phyloP scores from a whole-genome alignment of 2,113 vertebrate genomes.

The Polypterus senegalus region DNA sequence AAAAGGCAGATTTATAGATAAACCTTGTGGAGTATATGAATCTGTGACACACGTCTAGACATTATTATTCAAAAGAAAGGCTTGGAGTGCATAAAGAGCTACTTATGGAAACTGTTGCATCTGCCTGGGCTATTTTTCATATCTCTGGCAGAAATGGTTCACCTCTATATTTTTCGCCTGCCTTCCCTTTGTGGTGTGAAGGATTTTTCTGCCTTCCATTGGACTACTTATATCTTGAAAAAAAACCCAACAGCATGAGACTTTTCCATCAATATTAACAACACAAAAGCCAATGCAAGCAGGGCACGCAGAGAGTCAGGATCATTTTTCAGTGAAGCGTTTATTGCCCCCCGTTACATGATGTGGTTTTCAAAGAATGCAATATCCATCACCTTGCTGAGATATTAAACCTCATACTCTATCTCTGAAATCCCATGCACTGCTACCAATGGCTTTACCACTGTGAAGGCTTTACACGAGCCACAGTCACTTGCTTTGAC shows the following conservation, averaged over 20 bases:
- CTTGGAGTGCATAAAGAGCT: not conserved
- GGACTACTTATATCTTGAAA: conserved; percentile 7
- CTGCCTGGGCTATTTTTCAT: not conserved
- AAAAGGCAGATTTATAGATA: not conserved
- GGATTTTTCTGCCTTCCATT: conserved; percentile 3
- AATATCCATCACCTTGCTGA: conserved; percentile 28
- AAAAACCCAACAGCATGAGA: conserved; percentile 7
- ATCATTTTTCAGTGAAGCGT: conserved; percentile 29
- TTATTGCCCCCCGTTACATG: conserved; percentile 29
- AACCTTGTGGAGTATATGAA: not conserved
- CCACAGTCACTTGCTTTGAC: conserved; percentile 9
- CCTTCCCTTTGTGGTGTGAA: not conserved
- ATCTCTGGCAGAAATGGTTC: not conserved
- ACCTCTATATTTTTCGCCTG: not conserved
- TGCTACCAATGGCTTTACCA: conserved; percentile 10
- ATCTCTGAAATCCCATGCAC: conserved; percentile 10
- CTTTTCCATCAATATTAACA: conserved; percentile 13
- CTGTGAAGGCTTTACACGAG: conserved; percentile 12
- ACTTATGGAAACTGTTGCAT: not conserved
- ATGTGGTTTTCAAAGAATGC: conserved; percentile 42
- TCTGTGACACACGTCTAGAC: not conserved
- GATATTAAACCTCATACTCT: conserved; percentile 35
- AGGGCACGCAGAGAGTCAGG: conserved; percentile 27
- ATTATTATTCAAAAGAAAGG: not conserved
- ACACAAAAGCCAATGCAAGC: conserved; percentile 9